Evolutionary conservation across 2,888 invertebrate genomes (phyloP).

Genomic region (Pristionchus arcanus): DNA sequence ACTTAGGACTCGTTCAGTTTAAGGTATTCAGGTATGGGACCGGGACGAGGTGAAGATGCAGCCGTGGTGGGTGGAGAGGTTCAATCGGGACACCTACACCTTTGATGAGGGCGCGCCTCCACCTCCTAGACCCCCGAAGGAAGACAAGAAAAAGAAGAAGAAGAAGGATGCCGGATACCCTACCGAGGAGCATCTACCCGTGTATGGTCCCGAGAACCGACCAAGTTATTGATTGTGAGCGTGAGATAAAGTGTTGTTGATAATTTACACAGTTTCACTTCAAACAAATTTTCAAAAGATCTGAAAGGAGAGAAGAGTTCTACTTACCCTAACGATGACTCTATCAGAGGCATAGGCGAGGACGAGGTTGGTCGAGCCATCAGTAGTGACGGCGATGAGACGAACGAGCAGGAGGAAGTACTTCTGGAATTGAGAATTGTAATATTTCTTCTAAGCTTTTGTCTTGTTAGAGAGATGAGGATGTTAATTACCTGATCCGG

Average conservation of each 20-base stretch:
- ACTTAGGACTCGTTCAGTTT: too few relatives aligned
- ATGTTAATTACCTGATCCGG: constrained; percentile 87
- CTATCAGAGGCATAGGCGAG: constrained; percentile 93
- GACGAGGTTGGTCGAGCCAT: constrained; percentile 75
- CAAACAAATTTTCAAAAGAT: background rate
- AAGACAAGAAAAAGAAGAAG: constrained; percentile 52
- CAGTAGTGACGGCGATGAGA: constrained; percentile 85
- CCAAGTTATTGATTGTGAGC: background rate
- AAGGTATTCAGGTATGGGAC: background rate
- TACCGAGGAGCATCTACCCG: background rate
- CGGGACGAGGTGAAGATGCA: constrained; percentile 61
- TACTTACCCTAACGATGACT: constrained; percentile 93
- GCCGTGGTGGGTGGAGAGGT: constrained; percentile 72
- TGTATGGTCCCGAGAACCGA: constrained; percentile 12
- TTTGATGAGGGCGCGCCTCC: constrained; percentile 36
- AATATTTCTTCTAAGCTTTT: too few relatives aligned
- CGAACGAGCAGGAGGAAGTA: constrained; percentile 69
- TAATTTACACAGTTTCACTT: background rate
- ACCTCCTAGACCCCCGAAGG: constrained; percentile 10
- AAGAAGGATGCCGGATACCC: background rate
- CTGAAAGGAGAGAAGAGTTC: background rate
- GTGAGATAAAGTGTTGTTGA: background rate
- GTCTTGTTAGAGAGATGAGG: too few relatives aligned
- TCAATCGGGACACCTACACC: constrained; percentile 68
- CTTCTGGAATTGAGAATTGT: constrained; percentile 81